A percentile compares a stretch with the other conserved stretches of the same genome.
Evolutionary conservation across 2,797 vertebrate genomes (phyloP).

Genomic region (Catamblyrhynchus diadema): DNA sequence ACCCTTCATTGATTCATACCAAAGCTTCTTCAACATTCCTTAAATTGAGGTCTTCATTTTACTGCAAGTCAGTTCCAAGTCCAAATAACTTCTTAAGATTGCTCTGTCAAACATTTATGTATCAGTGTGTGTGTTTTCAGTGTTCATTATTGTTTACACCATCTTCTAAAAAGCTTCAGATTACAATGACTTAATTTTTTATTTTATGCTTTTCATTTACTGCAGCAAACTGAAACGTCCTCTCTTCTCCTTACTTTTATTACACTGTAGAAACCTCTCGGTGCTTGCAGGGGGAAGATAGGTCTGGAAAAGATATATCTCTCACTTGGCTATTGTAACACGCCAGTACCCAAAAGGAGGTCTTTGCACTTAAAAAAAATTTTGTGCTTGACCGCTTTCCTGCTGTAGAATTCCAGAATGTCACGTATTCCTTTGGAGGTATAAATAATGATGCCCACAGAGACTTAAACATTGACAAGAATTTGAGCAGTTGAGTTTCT

Average conservation of each 20-base stretch:
- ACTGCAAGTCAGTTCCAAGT: background rate
- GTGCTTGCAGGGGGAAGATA: background rate
- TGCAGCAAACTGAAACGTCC: background rate
- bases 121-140: background rate
- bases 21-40: background rate
- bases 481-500: background rate
- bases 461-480: background rate
- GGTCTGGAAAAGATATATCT: background rate
- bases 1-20: background rate
- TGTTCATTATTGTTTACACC: background rate
- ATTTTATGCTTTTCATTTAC: background rate
- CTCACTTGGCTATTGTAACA: background rate
- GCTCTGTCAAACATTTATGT: background rate
- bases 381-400: background rate
- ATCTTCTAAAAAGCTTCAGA: background rate
- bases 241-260: background rate
- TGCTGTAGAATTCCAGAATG: background rate
- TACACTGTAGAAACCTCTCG: background rate
- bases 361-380: background rate
- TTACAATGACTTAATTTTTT: background rate
- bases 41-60: background rate
- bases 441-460: background rate
- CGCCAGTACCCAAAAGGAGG: background rate
- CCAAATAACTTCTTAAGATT: slow-evolving; percentile 7
- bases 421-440: background rate